Base-by-base conservation (phyloP, 2,113 vertebrate species). In the Nansenia antarctica region DNA sequence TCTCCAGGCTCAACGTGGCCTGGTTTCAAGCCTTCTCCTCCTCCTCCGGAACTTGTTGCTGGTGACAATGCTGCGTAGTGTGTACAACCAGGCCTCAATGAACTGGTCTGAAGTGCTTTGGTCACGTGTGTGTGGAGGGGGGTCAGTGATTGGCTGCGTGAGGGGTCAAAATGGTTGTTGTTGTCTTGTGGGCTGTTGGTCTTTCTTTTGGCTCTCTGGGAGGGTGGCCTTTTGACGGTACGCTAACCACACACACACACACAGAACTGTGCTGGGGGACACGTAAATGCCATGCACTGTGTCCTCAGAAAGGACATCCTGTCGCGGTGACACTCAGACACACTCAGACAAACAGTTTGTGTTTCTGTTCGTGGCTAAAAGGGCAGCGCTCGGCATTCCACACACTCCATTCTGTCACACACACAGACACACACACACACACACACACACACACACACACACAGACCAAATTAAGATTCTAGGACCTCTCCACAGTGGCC, bases 231-330 rank as follows among this genome's bases (percentile, higher is more conserved):
- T 30, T 31, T 31, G 55, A 29, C 26, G 15, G 27, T 32, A 30
- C 15, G 18, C n/a, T 11, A 24, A n/a, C n/a, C 55, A 30, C 29
- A 58, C 55, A 3, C 29, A 58, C 15, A 67, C 53, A 76, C 77
- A 71, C 65, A 61, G 69, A 62, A 39, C n/a, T n/a, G n/a, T 67
- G 71, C 74, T 73, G 65, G 42, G 30, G 53, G 39, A 67, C 60
- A 76, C 65, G 66, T 72, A 66, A 14, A 61, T 57, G 1, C 32
- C 54, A 30, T 53, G 39, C n/a, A 60, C 34, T 52, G 30, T 3
- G 39, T 29, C 26, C 6, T 70, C 60, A 3, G 66, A 66, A 66
- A 80, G 73, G 66, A 81, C 76, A 35, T 69, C 72, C 58, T 65
- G 63, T 55, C 53, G 73, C 65, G 75, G 54, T 65, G 76, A 73